Percentiles rank a stretch among this genome's conserved stretches.
These are phyloP conservation scores for Lophius piscatorius DNA, from an alignment of 2,113 vertebrate species.

Conservation along the genomic window DNA sequence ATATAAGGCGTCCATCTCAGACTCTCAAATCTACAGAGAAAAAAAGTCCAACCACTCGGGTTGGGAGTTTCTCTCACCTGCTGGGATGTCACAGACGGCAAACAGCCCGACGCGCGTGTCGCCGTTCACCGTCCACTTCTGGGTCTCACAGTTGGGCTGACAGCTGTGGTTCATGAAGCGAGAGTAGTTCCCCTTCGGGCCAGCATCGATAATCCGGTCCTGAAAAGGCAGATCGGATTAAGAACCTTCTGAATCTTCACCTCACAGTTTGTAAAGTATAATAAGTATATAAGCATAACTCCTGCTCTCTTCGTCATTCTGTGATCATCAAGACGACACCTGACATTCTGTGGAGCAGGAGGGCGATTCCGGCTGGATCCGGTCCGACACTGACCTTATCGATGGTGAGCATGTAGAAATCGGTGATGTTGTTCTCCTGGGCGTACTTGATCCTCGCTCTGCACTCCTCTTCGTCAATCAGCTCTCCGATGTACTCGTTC, in stretches of 20 bases:
- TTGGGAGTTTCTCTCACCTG: conserved; percentile 76
- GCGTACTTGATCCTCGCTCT: conserved; percentile 91
- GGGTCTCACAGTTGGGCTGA: conserved; percentile 98
- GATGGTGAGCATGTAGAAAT: conserved; percentile 99
- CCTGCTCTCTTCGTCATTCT: too few species aligned
- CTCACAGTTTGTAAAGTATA: too few species aligned
- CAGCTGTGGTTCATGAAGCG: conserved; percentile 99
- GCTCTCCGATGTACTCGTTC: conserved; percentile 96
- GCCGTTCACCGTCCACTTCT: conserved; percentile 98
- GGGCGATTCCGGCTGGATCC: rapidly evolving
- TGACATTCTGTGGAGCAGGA: conserved; percentile 30
- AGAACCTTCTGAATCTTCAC: not conserved
- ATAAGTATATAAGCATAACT: too few species aligned
- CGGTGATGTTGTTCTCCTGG: conserved; percentile 94
- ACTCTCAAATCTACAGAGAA: too few species aligned
- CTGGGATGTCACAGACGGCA: conserved; percentile 91
- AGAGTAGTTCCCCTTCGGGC: conserved; percentile 97
- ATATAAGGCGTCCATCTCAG: too few species aligned
- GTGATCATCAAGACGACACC: not conserved
- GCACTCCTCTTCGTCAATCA: conserved; percentile 98
- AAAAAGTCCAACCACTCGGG: not conserved
- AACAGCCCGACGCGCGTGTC: conserved; percentile 96
- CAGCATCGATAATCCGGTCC: conserved; percentile 98
- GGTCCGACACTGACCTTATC: conserved; percentile 85
- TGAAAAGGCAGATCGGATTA: conserved; percentile 37